A percentile compares a stretch with the other conserved stretches of the same genome.
Conservation (phyloP, 2,888 invertebrate genomes). For the Camptogramma bilineatum region DNA sequence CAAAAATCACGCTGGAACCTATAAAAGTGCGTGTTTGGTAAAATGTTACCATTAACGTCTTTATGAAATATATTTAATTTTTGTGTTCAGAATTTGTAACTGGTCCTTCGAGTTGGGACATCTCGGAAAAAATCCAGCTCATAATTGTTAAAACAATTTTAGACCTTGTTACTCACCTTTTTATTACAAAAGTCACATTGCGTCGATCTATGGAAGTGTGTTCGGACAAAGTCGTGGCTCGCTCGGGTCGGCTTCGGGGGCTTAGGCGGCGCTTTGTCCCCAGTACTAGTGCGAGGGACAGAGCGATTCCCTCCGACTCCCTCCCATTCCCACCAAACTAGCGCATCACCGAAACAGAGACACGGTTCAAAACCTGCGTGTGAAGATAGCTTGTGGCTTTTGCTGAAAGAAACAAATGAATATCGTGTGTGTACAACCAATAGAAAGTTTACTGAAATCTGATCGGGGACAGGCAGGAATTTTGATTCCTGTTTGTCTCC, state of each 20-base stretch:
- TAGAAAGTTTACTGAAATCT: too few relatives aligned
- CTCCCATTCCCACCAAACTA: conserved; percentile 93
- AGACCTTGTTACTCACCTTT: conserved; percentile 90
- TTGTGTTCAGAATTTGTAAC: too few relatives aligned
- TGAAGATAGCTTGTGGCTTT: conserved; percentile 87
- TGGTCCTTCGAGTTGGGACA: neutral
- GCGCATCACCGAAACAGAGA: conserved; percentile 96
- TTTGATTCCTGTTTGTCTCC: too few relatives aligned
- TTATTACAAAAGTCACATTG: conserved; percentile 97
- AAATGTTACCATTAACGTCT: too few relatives aligned
- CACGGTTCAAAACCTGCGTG: conserved; percentile 96
- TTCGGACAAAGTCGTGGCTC: conserved; percentile 92
- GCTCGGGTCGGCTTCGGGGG: conserved; percentile 64
- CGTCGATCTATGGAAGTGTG: conserved; percentile 95
- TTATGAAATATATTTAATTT: too few relatives aligned
- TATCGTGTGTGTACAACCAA: too few relatives aligned
- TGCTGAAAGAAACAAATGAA: conserved; percentile 72
- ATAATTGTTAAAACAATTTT: neutral
- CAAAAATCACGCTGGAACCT: too few relatives aligned
- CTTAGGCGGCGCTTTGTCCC: conserved; percentile 60
- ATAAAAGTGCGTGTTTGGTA: too few relatives aligned
- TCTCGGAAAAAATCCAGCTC: neutral
- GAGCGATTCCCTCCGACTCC: conserved; percentile 66
- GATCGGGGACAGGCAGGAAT: too few relatives aligned
- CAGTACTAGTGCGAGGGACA: conserved; percentile 54